Percentiles rank a stretch among this genome's conserved stretches.
Conservation (phyloP, 1,140 invertebrate genomes). For the Tetranychus cinnabarinus region DNA sequence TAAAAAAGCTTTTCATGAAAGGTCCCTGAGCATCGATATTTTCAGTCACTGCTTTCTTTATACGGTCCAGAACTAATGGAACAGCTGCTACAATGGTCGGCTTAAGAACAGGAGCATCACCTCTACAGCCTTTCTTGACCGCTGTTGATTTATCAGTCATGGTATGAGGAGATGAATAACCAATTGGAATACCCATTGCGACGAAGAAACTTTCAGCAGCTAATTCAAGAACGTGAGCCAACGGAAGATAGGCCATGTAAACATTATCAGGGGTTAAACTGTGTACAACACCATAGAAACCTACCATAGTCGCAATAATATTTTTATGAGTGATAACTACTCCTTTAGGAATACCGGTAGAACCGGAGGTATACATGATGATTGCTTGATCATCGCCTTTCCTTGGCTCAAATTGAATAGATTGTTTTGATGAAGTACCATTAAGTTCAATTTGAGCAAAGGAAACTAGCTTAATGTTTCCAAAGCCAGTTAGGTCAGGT, state of each 20-base stretch:
- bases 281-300: constrained; percentile 55
- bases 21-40: constrained; percentile 47
- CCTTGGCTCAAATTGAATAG: constrained; percentile 25
- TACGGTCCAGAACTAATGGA: constrained; percentile 12
- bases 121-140: constrained; percentile 15
- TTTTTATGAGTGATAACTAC: constrained; percentile 57
- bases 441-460: constrained; percentile 3
- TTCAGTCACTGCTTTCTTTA: constrained; percentile 62
- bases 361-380: constrained; percentile 18
- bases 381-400: constrained; percentile 30
- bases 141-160: constrained; percentile 51
- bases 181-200: constrained; percentile 52
- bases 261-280: constrained; percentile 28
- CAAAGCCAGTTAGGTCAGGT: not conserved
- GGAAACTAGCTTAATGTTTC: constrained; percentile 1
- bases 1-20: constrained; percentile 55
- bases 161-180: constrained; percentile 84
- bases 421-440: not conserved
- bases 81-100: constrained; percentile 18
- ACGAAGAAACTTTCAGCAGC: constrained; percentile 9
- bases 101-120: constrained; percentile 16
- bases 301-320: constrained; percentile 60
- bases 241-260: constrained; percentile 81
- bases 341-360: constrained; percentile 22
- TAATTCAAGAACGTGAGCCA: constrained; percentile 92